Percentiles rank a stretch among this genome's conserved stretches.
Conservation (phyloP, 2,888 invertebrate species). For the Monoplex corrugatus region DNA sequence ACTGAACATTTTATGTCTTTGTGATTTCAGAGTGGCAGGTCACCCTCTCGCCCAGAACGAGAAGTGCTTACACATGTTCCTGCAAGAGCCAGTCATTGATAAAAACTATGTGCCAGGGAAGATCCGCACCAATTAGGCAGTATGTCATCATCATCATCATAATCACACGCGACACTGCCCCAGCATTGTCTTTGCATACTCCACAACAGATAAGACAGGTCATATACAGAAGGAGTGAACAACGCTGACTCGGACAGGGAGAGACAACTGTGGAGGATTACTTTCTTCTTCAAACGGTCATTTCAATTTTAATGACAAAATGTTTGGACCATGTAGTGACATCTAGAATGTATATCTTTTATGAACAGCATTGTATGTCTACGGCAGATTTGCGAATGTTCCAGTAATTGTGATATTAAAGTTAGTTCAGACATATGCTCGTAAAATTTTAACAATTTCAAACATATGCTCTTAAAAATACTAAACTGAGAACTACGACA, state of each 20-base stretch:
- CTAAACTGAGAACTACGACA: background rate
- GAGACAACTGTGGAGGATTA: no score
- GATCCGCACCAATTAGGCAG: constrained; percentile 84
- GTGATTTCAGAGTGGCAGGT: constrained; percentile 91
- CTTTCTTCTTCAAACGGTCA: background rate
- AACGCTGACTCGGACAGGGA: background rate
- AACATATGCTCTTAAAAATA: background rate
- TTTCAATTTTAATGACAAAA: background rate
- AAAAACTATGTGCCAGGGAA: constrained; percentile 99
- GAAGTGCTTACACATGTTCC: constrained; percentile 99
- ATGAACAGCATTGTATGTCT: no score
- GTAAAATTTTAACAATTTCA: background rate
- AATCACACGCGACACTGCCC: background rate
- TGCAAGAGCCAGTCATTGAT: constrained; percentile 98
- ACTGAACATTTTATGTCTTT: background rate
- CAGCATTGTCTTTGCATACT: background rate
- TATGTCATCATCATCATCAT: background rate
- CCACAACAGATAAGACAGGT: background rate
- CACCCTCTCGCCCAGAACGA: constrained; percentile 99
- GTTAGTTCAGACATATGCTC: no score
- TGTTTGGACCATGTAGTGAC: no score
- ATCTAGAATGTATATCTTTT: background rate
- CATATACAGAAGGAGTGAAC: background rate
- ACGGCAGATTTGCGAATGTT: no score
- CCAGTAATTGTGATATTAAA: no score